phyloP scores from a whole-genome alignment of 2,888 invertebrate genomes.

The Cosmorhoe ocellata region DNA sequence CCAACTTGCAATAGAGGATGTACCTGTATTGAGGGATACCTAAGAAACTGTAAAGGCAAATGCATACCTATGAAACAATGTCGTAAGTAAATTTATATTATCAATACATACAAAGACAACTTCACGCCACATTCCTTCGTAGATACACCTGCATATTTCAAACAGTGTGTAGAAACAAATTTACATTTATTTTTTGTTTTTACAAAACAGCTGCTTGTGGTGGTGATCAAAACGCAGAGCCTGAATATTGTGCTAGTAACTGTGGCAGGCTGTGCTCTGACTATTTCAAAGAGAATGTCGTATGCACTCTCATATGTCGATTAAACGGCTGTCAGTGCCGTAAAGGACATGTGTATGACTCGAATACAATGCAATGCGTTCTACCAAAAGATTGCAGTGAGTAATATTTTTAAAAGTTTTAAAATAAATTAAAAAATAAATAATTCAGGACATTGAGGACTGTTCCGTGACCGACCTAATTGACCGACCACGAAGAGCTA shows the following conservation, averaged over 20 bases:
- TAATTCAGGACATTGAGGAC: too few species aligned
- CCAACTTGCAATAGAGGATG: conserved; percentile 32
- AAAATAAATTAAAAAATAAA: too few species aligned
- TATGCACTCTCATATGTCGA: too few species aligned
- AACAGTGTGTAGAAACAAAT: too few species aligned
- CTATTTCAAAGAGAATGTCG: background rate
- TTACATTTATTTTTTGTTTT: too few species aligned
- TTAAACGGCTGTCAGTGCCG: too few species aligned
- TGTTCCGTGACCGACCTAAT: too few species aligned
- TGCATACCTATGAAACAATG: conserved; percentile 43
- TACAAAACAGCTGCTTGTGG: conserved; percentile 35
- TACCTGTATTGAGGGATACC: conserved; percentile 36
- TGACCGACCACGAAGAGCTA: too few species aligned
- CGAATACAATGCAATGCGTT: background rate
- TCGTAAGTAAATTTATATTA: conserved; percentile 37
- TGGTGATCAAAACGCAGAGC: conserved; percentile 31
- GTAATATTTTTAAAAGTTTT: background rate
- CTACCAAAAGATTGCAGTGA: background rate
- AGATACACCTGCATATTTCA: too few species aligned
- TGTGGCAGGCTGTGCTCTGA: background rate
- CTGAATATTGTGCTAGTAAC: conserved; percentile 28
- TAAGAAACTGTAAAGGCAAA: conserved; percentile 30
- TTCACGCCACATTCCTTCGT: background rate
- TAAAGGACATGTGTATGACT: too few species aligned
- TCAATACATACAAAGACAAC: background rate